Evolutionary conservation across 2,888 invertebrate species (phyloP), one percentile per base, ranked within the genome.

Genomic region (Dioctria rufipes): DNA sequence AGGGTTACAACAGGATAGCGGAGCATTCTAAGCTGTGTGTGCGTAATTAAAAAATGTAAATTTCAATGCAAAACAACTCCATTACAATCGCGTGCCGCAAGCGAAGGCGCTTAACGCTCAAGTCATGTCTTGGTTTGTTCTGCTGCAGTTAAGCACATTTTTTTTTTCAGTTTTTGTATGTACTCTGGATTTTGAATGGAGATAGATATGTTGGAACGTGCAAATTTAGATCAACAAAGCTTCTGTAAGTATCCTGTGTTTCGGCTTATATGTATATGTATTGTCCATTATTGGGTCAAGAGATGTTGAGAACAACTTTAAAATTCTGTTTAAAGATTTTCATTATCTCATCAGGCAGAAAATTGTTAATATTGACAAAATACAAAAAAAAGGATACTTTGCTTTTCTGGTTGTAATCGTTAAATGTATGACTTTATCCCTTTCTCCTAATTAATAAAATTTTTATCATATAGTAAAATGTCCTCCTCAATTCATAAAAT

Each of bases 21-120:
- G 49, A 65, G 69, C 37, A 9, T 25, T 39, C 71, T 25, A 25
- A n/a, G 58, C 6, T 73, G n/a, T 25, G 60, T 60, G 58, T 73
- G 73, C 73, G 73, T 73, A 73, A 73, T 73, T 73, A 73, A 73
- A 73, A 73, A 73, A 73, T 58, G 73, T 54, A 73, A 73, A 73
- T 73, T 73, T 9, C 60, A 40, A 3, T 73, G 51, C 51, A 40
- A 42, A 58, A 60, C 42, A 73, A 60, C 58, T 25, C 25, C 42
- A 54, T 13, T 11, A 66, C 66, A 54, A n/a, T n/a, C 5, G 25
- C 25, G 25, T 51, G 39, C 69, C 37, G 37, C 51, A 40, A 42
- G 5, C 4, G 11, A 54, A 54, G 54, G 54, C 11, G 25, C 25
- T 25, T 25, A n/a, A 4, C 39, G 51, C 69, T 37, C 13, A 3